Evolutionary conservation across 2,797 vertebrate species (phyloP), one percentile per base, ranked within the genome.

Genomic region (Anas bernieri): DNA sequence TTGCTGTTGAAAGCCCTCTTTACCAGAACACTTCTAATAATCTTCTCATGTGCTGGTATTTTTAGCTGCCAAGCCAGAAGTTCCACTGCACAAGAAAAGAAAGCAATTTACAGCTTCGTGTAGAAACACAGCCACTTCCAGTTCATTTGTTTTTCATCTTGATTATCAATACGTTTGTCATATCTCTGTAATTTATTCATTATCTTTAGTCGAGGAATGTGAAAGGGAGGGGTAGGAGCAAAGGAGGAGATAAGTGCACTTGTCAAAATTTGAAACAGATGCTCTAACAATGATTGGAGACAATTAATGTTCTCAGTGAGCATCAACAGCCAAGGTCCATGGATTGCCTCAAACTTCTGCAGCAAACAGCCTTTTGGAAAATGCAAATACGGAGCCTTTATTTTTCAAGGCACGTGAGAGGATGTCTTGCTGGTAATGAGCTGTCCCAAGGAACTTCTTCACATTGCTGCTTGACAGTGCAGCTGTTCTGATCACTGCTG

Each of bases 241-340:
- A 88, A 96, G 68, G 89, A 94, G 88, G 91, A 97, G 94, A 93
- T 93, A 98, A 97, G 97, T 96, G 96, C 84, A 93, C 96, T 97
- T 98, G 97, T 98, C 97, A 98, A 97, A 98, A 98, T 94, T 89
- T 96, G 97, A 97, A 98, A 97, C 98, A 98, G 97, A 98, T 98
- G 97, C 96, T 97, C 88, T 93, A 95, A 97, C 96, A 97, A 97
- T 96, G 97, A 97, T 95, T 97, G 92, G 95, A 97, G 95, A 98
- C 97, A 98, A 98, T 98, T 97, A 97, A 97, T 97, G 96, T 96
- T 97, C 93, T 93, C 54, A 54, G 81, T 86, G 96, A 90, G 86
- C 93, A 97, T 90, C 96, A 98, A 95, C 93, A 96, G 74, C 91
- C 93, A 94, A 90, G 41, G 89, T 93, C 87, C 83, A 12, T 83